A percentile compares a stretch with the other conserved stretches of the same genome.
Evolutionary conservation across 2,113 vertebrate species (phyloP).

Genomic region (Seriola dumerili): DNA sequence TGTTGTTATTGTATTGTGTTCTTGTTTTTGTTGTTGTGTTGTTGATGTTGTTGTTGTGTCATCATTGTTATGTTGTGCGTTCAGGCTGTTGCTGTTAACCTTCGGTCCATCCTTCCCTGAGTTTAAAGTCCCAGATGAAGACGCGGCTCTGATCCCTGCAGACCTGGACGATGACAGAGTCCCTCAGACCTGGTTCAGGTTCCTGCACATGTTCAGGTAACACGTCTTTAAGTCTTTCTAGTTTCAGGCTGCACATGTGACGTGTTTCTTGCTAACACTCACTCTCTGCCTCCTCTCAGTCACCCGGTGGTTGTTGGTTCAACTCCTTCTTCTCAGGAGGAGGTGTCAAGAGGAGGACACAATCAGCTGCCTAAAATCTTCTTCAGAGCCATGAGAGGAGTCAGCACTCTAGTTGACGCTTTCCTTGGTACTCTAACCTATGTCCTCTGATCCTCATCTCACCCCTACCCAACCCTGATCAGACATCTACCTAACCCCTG

Average conservation of each 20-base stretch:
- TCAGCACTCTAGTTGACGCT: conserved; percentile 93
- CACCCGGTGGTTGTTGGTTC: not conserved
- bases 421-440: conserved; percentile 89
- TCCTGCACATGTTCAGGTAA: conserved; percentile 96
- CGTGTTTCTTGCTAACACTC: not conserved
- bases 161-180: conserved; percentile 93
- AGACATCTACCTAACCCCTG: not conserved
- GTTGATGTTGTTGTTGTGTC: not conserved
- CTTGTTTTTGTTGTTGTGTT: too few relatives aligned
- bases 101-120: conserved; percentile 92
- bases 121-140: conserved; percentile 93
- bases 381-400: conserved; percentile 93
- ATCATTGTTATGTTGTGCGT: not conserved
- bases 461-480: not conserved
- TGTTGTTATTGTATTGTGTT: too few relatives aligned
- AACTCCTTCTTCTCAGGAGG: conserved; percentile 90
- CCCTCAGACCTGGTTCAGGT: conserved; percentile 95
- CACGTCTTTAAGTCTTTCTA: not conserved
- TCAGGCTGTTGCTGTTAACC: conserved; percentile 90
- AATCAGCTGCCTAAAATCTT: conserved; percentile 45
- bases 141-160: conserved; percentile 90
- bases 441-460: not conserved
- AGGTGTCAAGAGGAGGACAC: conserved; percentile 86
- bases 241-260: not conserved
- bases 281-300: not conserved